Evolutionary conservation across 1,140 invertebrate species (phyloP), one percentile per base, ranked within the genome.

Genomic region (Euwallacea similis): DNA sequence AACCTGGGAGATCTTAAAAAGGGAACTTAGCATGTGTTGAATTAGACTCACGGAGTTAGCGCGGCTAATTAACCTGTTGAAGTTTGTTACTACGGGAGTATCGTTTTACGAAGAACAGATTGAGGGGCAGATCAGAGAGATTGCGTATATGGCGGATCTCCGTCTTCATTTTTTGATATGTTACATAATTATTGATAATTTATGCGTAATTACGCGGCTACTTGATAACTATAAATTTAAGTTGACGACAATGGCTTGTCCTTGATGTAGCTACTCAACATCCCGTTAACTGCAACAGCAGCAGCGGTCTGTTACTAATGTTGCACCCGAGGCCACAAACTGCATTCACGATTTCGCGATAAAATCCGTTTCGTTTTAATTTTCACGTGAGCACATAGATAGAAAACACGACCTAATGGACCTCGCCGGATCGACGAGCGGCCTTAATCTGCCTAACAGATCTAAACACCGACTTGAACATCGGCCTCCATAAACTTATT

Each of bases 321-420:
- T 61, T 42, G 21, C 59, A 43, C 59, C 42, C 59, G 59, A 61
- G 59, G 59, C 59, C 46, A 15, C 41, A 61, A 58, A 16, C 59
- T 61, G 59, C 21, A 61, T 61, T 61, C 59, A 61, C 59, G 59
- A 61, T 61, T 61, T 61, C 15, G 59, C 59, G 59, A 61, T 61
- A 61, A 43, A 41, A 61, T 61, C 59, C 59, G 59, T 61, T 61
- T 43, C 33, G 59, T 61, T 61, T 61, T 61, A 61, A 42, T 61
- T 61, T 61, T 61, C 59, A 61, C 33, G 59, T 61, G 55, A 58
- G 59, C 59, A 42, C 41, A 56, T 56, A 56, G 54, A 56, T 15
- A 56, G 54, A 56, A 21, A 56, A 56, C 54, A 56, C 54, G 54
- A 56, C 54, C 54, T 21, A 56, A 56, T 56, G 16, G 46, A 50